Conservation (phyloP, 2,797 vertebrate species). For the Crocidura indochinensis region DNA sequence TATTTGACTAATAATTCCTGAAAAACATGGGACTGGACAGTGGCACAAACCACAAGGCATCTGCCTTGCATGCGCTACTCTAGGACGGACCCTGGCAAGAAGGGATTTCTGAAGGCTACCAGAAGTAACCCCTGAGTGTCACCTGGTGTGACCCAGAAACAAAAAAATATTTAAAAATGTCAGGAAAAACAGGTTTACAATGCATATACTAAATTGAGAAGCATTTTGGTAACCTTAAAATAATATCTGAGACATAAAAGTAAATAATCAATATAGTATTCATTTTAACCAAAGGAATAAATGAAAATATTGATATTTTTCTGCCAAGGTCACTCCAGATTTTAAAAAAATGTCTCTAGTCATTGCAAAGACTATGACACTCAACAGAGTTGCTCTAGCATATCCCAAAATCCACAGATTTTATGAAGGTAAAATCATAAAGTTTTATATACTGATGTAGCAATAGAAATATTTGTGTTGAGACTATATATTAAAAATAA, state of each 20-base stretch:
- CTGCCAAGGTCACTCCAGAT: background rate
- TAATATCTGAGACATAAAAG: background rate
- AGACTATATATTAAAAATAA: background rate
- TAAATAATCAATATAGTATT: conserved; percentile 5
- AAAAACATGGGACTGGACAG: no score
- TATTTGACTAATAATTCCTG: background rate
- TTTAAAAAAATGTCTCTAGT: background rate
- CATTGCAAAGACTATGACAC: background rate
- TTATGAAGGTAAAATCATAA: conserved; percentile 5
- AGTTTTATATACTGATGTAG: no score
- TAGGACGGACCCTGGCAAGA: no score
- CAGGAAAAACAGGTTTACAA: background rate
- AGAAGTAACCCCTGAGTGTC: no score
- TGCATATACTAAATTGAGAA: background rate
- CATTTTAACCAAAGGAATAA: background rate
- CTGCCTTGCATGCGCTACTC: no score
- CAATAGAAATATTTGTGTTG: background rate
- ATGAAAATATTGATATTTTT: background rate
- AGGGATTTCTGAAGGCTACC: no score
- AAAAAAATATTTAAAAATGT: no score
- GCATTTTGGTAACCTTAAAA: background rate
- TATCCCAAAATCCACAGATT: background rate
- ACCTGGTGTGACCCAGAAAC: no score
- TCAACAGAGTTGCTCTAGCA: background rate
- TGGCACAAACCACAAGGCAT: no score